Base-by-base conservation (phyloP, 2,888 invertebrate genomes). In the Mallateleia sp. region DNA sequence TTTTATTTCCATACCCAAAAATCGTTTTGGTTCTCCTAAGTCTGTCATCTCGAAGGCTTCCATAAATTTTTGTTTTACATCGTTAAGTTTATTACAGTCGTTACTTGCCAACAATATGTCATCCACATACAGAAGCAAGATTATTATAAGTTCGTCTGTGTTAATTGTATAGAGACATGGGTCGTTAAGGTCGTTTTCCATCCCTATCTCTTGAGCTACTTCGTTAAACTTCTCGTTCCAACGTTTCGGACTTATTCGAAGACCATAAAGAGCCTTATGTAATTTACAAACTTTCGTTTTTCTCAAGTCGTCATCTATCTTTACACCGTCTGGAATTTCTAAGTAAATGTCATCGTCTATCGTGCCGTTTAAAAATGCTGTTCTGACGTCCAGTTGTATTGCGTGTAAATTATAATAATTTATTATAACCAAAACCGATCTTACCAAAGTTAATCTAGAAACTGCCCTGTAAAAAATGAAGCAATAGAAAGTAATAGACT, bases 91-190 rank as follows among this genome's bases (percentile, higher is more conserved):
- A 6, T 7, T 22, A 6, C 7, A 20, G 11, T 50, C 38, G 38
- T 38, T 38, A 11, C 38, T 38, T 38, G 38, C 38, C 14, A 38
- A 38, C 2, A 38, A 9, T 11, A 38, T 38, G 11, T 38, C 38
- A 14, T 38, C 38, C 2, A 38, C 38, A 38, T 38, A 38, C 18
- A 20, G 6, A 2, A 18, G 11, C n/a, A 20, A 47, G 7, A 15
- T 5, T 15, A 47, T 28, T 6, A 85, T n/a, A n/a, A n/a, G n/a
- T n/a, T n/a, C n/a, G n/a, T n/a, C n/a, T n/a, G n/a, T n/a, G n/a
- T n/a, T n/a, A n/a, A n/a, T n/a, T n/a, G n/a, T n/a, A n/a, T n/a
- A 88, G 20, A 86, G 56, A 28, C 88, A 88, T 22, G 84, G 89
- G 20, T 88, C 84, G 14, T 60, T 6, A 60, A 38, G 38, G 14